Evolutionary conservation across 2,113 vertebrate species (phyloP).

Genomic region (Phyllopteryx taeniolatus): DNA sequence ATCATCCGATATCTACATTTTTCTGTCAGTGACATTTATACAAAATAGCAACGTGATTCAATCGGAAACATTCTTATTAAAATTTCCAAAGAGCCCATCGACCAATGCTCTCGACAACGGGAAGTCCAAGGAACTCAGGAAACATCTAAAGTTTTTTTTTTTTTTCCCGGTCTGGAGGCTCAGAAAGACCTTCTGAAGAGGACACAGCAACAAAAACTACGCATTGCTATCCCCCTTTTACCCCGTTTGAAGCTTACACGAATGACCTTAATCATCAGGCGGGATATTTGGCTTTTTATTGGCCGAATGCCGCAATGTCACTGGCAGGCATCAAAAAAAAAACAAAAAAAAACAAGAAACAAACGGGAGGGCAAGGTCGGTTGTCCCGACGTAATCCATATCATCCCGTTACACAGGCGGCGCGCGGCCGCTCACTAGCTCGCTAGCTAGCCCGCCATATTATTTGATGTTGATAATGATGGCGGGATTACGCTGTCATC

Average conservation of each 20-base stretch:
- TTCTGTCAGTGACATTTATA: neutral
- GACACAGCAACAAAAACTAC: slow-evolving; percentile 18
- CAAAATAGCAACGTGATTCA: neutral
- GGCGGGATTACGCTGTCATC: slow-evolving; percentile 62
- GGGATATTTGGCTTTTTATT: slow-evolving; percentile 69
- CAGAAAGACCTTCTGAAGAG: slow-evolving; percentile 15
- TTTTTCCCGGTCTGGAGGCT: neutral
- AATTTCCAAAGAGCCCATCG: neutral
- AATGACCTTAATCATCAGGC: slow-evolving; percentile 74
- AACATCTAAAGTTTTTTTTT: too few relatives aligned
- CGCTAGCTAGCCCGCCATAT: neutral
- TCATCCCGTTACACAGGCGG: slow-evolving; percentile 60
- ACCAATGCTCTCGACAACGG: neutral
- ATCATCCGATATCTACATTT: neutral
- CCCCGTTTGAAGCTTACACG: slow-evolving; percentile 41
- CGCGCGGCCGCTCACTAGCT: slow-evolving; percentile 31
- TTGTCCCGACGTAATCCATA: slow-evolving; percentile 68
- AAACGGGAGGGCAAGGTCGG: slow-evolving; percentile 55
- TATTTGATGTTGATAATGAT: slow-evolving; percentile 58
- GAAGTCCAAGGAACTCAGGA: too few relatives aligned
- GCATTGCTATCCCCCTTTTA: neutral
- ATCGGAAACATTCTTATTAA: too few relatives aligned
- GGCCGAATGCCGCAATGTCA: slow-evolving; percentile 36
- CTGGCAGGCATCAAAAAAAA: slow-evolving; percentile 57
- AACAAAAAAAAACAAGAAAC: slow-evolving; percentile 10